Conservation (phyloP, 2,797 vertebrate species). For the Eptatretus atami region DNA sequence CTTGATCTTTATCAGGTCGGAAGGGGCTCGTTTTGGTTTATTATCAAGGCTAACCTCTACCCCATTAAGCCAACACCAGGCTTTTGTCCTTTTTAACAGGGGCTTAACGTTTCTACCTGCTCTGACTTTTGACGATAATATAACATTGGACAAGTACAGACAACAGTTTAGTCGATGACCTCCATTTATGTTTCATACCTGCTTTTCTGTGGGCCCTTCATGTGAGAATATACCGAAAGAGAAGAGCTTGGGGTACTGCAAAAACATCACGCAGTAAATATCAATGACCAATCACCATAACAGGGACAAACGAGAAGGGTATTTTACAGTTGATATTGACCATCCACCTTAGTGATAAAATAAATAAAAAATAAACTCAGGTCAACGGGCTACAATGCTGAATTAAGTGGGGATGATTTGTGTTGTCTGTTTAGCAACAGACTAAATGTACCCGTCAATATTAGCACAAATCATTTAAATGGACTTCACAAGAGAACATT, state of each 20-base stretch:
- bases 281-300: neutral
- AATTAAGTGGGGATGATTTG: no score
- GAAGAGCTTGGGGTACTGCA: conserved; percentile 58
- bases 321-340: conserved; percentile 4
- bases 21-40: no score
- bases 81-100: neutral
- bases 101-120: neutral
- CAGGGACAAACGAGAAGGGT: conserved; percentile 5
- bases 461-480: no score
- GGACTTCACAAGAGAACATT: no score
- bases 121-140: neutral
- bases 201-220: conserved; percentile 52
- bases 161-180: conserved; percentile 6
- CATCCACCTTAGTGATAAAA: neutral
- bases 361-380: conserved; percentile 9
- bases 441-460: no score
- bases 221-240: conserved; percentile 51
- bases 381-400: no score
- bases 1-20: no score
- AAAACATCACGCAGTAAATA: neutral
- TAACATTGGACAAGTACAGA: conserved; percentile 7
- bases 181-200: conserved; percentile 22
- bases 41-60: no score
- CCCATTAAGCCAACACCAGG: no score
- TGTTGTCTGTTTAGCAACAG: no score